phyloP scores from a whole-genome alignment of 2,797 vertebrate species.

The Pterois miles region DNA sequence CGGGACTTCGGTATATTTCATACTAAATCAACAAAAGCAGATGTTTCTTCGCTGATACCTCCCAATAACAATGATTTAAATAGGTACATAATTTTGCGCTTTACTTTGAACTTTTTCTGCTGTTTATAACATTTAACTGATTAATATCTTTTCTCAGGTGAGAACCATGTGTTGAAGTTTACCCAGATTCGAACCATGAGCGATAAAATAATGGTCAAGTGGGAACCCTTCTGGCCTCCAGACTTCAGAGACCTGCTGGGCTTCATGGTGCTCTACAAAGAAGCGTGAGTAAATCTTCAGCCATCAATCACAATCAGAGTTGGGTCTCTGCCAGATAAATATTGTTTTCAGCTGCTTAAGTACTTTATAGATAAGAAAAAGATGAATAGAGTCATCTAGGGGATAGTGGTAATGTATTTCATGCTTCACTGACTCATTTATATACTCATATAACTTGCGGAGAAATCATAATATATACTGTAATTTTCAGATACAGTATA shows the following conservation, averaged over 20 bases:
- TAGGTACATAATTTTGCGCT: not conserved
- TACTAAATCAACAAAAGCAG: slow-evolving; percentile 1
- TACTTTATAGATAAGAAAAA: not conserved
- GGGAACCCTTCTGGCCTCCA: slow-evolving; percentile 94
- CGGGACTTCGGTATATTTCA: not conserved
- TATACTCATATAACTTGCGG: not conserved
- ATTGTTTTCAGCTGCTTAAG: slow-evolving; percentile 11
- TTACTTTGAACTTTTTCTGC: not conserved
- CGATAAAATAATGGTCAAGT: slow-evolving; percentile 94
- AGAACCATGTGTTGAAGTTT: slow-evolving; percentile 90
- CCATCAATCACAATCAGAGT: not conserved
- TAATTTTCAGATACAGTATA: not conserved
- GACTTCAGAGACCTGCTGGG: slow-evolving; percentile 97
- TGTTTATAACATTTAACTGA: not conserved
- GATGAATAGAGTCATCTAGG: not conserved
- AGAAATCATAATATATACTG: not conserved
- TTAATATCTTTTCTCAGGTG: slow-evolving; percentile 82
- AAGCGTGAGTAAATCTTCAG: slow-evolving; percentile 89
- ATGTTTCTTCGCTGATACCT: not conserved
- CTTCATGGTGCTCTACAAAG: slow-evolving; percentile 98
- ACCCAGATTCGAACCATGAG: slow-evolving; percentile 86
- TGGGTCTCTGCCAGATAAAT: slow-evolving; percentile 3
- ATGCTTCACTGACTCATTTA: not conserved
- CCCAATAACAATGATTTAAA: not conserved
- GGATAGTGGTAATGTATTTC: not conserved